A percentile compares a stretch with the other conserved stretches of the same genome.
These are phyloP conservation scores for crab-eating macaque (Macaca fascicularis) DNA, from an alignment of 2,113 vertebrate species.

Conservation along the genomic window DNA sequence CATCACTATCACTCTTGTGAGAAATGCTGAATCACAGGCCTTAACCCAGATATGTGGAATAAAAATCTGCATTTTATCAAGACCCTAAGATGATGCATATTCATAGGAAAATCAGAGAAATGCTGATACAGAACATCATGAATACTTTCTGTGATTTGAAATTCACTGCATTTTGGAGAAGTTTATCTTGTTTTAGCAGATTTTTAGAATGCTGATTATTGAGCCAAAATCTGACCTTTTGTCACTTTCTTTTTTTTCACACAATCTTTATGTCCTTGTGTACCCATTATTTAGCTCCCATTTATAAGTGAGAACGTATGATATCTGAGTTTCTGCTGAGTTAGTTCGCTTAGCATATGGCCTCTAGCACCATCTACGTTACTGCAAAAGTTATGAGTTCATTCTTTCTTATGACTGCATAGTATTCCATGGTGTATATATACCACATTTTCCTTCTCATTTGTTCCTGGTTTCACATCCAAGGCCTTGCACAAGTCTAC, in stretches of 20 bases:
- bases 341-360: no score
- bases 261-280: no score
- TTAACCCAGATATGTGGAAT: neutral
- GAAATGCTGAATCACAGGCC: neutral
- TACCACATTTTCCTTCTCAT: no score
- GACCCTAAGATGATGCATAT: neutral
- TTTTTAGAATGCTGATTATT: neutral
- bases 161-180: neutral
- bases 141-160: neutral
- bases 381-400: no score
- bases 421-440: no score
- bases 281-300: no score
- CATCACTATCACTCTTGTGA: neutral
- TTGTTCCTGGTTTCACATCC: neutral
- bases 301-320: no score
- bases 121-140: neutral
- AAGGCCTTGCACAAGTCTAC: neutral
- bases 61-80: neutral
- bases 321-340: no score
- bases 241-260: neutral
- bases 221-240: neutral
- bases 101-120: neutral
- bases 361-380: no score
- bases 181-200: neutral
- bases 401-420: no score